Conservation (phyloP, 2,797 vertebrate species). For the Myotis pilosus region DNA sequence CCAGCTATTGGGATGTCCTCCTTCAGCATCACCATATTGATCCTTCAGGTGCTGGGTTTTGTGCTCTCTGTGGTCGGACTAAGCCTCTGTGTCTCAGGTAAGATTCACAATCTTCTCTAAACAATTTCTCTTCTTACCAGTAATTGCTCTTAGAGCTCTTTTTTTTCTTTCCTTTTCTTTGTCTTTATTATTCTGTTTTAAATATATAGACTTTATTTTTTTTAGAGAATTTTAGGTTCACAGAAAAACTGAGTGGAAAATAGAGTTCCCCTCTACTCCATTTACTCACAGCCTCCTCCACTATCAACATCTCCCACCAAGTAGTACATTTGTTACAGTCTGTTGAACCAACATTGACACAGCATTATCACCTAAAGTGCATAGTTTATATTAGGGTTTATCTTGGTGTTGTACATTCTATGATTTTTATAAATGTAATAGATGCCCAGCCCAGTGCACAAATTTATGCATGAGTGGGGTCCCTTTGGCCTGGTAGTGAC, state of each 20-base stretch:
- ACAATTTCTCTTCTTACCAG: background rate
- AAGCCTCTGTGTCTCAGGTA: constrained; percentile 82
- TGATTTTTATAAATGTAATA: background rate
- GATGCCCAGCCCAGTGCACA: too few species aligned
- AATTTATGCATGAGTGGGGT: too few species aligned
- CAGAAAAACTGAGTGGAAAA: background rate
- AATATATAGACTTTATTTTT: background rate
- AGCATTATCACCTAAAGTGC: background rate
- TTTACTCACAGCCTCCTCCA: background rate
- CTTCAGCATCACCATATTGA: constrained; percentile 75
- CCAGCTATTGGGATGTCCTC: constrained; percentile 76
- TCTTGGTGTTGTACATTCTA: background rate
- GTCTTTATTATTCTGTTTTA: background rate
- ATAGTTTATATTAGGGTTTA: background rate
- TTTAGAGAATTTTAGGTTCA: background rate
- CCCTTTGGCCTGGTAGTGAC: too few species aligned
- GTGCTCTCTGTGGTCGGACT: constrained; percentile 82
- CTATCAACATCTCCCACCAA: background rate
- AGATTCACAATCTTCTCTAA: constrained; percentile 19
- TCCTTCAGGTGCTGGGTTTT: constrained; percentile 80
- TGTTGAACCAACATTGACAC: background rate
- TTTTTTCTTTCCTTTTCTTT: background rate
- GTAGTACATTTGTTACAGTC: background rate
- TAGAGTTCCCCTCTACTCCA: background rate
- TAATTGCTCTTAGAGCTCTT: background rate